phyloP scores from a whole-genome alignment of 2,888 invertebrate genomes.

The Acronicta leporina region DNA sequence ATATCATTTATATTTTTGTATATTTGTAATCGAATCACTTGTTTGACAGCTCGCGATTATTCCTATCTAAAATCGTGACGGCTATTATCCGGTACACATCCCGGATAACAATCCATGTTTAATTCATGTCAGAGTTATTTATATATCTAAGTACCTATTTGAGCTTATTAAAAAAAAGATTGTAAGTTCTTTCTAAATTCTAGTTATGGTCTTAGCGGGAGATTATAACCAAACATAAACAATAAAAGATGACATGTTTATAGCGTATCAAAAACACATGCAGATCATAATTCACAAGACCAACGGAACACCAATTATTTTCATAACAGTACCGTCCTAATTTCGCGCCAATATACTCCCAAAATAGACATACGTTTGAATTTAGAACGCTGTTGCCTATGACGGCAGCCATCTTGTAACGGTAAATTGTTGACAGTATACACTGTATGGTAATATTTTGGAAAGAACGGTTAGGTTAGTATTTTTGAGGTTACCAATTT shows the following conservation, averaged over 20 bases:
- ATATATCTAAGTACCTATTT: too few species aligned
- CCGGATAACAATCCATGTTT: not conserved
- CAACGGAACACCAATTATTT: conserved; percentile 41
- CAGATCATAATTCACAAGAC: conserved; percentile 42
- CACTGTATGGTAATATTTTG: conserved; percentile 41
- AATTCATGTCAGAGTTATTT: too few species aligned
- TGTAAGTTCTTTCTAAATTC: too few species aligned
- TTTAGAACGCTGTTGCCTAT: conserved; percentile 60
- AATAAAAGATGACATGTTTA: conserved; percentile 20
- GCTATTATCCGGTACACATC: conserved; percentile 22
- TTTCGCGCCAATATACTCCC: conserved; percentile 65
- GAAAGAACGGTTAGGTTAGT: conserved; percentile 1
- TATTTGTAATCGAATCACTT: conserved; percentile 30
- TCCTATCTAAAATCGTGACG: conserved; percentile 34
- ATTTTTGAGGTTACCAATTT: not conserved
- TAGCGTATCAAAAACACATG: conserved; percentile 35
- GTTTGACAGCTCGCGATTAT: conserved; percentile 14
- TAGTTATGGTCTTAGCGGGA: conserved; percentile 12
- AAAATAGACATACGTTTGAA: conserved; percentile 65
- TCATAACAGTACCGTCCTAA: conserved; percentile 57
- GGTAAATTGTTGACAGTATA: conserved; percentile 48
- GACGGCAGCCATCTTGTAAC: conserved; percentile 57
- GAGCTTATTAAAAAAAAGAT: too few species aligned
- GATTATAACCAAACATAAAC: conserved; percentile 19
- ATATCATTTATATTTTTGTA: conserved; percentile 22